Percentiles rank a stretch among this genome's conserved stretches.
Conservation (phyloP, 2,113 vertebrate species). For the Peromyscus californicus region DNA sequence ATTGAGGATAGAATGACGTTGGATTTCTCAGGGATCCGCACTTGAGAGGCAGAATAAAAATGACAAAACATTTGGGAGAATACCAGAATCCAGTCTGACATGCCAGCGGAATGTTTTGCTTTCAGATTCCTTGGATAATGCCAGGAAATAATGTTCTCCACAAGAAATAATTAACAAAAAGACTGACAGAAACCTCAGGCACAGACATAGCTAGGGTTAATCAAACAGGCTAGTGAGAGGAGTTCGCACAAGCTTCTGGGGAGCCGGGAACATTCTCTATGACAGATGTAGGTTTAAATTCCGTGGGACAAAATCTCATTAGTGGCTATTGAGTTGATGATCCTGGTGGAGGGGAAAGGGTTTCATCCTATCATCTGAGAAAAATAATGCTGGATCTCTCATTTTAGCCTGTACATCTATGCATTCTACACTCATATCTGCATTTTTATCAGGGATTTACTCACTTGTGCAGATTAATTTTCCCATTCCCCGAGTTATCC, state of each 20-base stretch:
- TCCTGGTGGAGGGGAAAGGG: not conserved
- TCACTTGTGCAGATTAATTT: conserved; percentile 30
- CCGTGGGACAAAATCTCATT: not conserved
- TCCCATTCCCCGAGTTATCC: not conserved
- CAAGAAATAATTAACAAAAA: not conserved
- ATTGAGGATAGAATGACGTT: not conserved
- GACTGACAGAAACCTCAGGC: not conserved
- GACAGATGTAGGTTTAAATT: not conserved
- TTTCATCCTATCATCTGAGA: not conserved
- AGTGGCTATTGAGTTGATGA: not conserved
- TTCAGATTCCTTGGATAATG: not conserved
- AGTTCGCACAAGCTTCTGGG: not conserved
- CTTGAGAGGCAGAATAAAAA: not conserved
- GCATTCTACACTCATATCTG: not conserved
- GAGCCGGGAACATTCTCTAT: not conserved
- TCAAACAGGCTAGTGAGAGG: not conserved
- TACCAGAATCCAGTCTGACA: not conserved
- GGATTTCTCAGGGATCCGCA: not conserved
- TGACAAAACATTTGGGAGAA: not conserved
- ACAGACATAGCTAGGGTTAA: not conserved
- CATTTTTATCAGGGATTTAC: conserved; percentile 10
- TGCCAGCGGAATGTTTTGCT: not conserved
- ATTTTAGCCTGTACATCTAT: not conserved
- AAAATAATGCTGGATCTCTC: not conserved
- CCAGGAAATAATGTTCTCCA: not conserved